Evolutionary conservation across 2,888 invertebrate species (phyloP), one percentile per base, ranked within the genome.

Genomic region (Caradrina clavipalpis): DNA sequence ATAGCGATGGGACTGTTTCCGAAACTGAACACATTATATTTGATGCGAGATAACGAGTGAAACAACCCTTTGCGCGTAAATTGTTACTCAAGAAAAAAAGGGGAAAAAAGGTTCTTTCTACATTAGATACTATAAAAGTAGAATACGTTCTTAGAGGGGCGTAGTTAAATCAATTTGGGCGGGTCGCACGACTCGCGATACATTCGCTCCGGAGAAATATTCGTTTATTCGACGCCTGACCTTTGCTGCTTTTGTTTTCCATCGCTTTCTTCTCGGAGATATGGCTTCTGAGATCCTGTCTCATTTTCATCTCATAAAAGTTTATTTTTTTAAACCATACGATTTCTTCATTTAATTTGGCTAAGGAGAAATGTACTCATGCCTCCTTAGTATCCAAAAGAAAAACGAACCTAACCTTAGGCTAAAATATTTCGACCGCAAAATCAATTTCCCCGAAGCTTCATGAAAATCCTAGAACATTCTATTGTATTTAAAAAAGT

Each of bases 141-240:
- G 86, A 86, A 84, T 85, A 87, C 83, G 81, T 83, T 86, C 81
- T 58, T 59, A 67, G 73, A 82, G 78, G 74, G 80, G 73, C 76
- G 79, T 84, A 86, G 87, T 89, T 91, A 89, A 92, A 91, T 92
- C 91, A 91, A 92, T 93, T 92, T 89, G 79, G 82, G 75, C 64
- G 90, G 90, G 87, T 88, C 88, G 56, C 73, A 73, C 66, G 86
- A 81, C 86, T 89, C 83, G 86, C 88, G 88, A 89, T 90, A 90
- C 88, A 89, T 89, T 85, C 80, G 47, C 56, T 60, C 21, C 66
- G 83, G 75, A 80, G 80, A 84, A 87, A 86, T 86, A 82, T 86
- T 86, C 86, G 86, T 88, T 90, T 90, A 88, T 88, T 75, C 67
- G 50, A 63, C 55, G 80, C 82, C 81, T 82, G 76, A 80, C 80